Base-by-base conservation (phyloP, 1,140 invertebrate genomes). In the Drosophila kepulauana region DNA sequence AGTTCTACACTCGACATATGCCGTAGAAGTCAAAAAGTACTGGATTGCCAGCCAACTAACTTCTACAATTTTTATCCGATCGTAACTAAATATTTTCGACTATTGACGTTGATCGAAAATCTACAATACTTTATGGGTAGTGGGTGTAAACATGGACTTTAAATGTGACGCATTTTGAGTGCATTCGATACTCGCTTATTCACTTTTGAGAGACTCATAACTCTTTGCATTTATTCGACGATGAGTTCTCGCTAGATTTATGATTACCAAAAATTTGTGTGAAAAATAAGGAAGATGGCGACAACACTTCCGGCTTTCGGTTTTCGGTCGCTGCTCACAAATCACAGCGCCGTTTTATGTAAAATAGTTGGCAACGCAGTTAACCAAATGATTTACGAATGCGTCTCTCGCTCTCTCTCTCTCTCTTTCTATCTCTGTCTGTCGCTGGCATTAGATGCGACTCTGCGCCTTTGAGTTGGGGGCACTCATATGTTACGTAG, bases 301-400 rank as follows among this genome's bases (percentile, higher is more conserved):
- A 81, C 81, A 81, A 81, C 81, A 86, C 56, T 85, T 86, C 78
- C 81, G 81, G 45, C 16, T 49, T 16, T 33, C 30, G 70, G 20
- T 25, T 25, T 25, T 25, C 20, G 20, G 20, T 43, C 16, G 41
- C 59, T 69, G 66, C 71, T 38, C 62, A 78, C 80, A 80, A 74
- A 80, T 74, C 72, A 88, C 80, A 80, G 75, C 61, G 30, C 59
- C 51, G 46, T 68, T 81, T 81, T 75, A 87, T 86, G 81, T 68
- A 87, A 87, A 79, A 82, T 82, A 78, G 84, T 87, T 88, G 82
- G 74, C 82, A 69, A 72, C 78, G 76, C 82, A 78, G 72, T 85
- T 85, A 75, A 56, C 51, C 76, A 68, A 82, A 88, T 87, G 84
- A 87, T 87, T 87, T 87, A 87, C 82, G 84, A 71, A 79, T 79